Base-by-base conservation (phyloP, 2,797 vertebrate genomes). In the Chelmon rostratus region DNA sequence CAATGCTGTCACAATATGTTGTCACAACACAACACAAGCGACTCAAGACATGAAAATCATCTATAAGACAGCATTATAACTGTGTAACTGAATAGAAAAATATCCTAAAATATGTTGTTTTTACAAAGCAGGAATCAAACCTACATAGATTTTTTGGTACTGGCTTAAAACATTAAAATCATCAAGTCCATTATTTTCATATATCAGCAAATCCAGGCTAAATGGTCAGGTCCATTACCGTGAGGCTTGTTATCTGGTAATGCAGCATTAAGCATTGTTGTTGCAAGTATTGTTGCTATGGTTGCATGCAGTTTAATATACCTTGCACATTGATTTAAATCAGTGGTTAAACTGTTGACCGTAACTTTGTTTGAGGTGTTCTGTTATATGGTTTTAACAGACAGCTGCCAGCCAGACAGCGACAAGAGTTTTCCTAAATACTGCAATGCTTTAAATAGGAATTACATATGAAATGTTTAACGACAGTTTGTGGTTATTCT, bases 211-310 rank as follows among this genome's bases (percentile, higher is more conserved):
- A 64, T 8, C 35, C 19, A 54, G 31, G 37, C 44, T 68, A 59
- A 77, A 67, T 47, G 46, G 21, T 46, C 42, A 47, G 23, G 38
- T 23, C 7, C 5, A 3, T 57, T 23, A 44, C 19, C 21, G 4
- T 35, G n/a, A 73, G 33, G 44, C 28, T 61, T 23, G n/a, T 64
- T 38, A 25, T 47, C 13, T 62, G 33, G 18, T 50, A 65, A 71
- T 50, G n/a, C 42, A 65, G 25, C 44, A 63, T 76, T 63, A 68
- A 58, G 49, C 28, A 31, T 31, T 31, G 28, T 4, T 31, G 28
- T 31, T 31, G 28, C 8, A 67, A 70, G 19, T 54, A 63, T 62
- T 73, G 76, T 77, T 83, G 44, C 74, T 50, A 76, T 81, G 37
- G 53, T 68, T 65, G 73, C 46, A 6, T 58, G 52, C 28, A 71